Base-by-base conservation (phyloP, 2,113 vertebrate genomes). In the Microcebus ravelobensis region DNA sequence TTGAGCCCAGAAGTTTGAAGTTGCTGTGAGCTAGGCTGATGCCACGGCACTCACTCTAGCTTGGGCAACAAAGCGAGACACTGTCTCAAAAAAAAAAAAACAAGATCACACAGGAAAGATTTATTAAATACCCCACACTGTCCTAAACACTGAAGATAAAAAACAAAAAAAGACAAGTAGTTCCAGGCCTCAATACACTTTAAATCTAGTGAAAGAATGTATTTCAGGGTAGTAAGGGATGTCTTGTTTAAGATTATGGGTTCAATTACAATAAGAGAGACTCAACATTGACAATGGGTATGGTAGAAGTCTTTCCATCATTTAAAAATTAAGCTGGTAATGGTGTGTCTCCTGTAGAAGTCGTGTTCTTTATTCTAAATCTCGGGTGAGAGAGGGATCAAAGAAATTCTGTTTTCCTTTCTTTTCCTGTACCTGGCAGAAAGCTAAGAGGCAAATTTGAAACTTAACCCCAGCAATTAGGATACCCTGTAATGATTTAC, bases 111-210 rank as follows among this genome's bases (percentile, higher is more conserved):
- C 20, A 42, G 93, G 15, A 80, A 90, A 90, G 59, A 65, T 17
- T 95, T 74, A 89, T 82, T 90, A 87, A 92, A 71, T 73, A 65
- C 4, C 25, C 39, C 87, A 59, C 34, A 83, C n/a, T 79, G 5
- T 87, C 90, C 2, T 48, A 59, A 5, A 71, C 36, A 92, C 61
- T 59, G 29, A 95, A 91, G 61, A 91, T 63, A 76, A 90, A 95
- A 92, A 74, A 48, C 23, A 50, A 83, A 83, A 79, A 73, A 79
- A 36, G 3, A 59, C 57, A 91, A 18, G n/a, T n/a, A 9, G 50
- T 48, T 80, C 59, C 48, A 77, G 74, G 61, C 27, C 42, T 65
- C 23, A 77, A 87, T 82, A 12, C 63, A 89, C 31, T 73, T 74
- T 79, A 71, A 92, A 87, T 61, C 55, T 29, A 45, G 29, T 68